Evolutionary conservation across 2,888 invertebrate genomes (phyloP), one percentile per base, ranked within the genome.

Genomic region (Caenorhabditis japonica): DNA sequence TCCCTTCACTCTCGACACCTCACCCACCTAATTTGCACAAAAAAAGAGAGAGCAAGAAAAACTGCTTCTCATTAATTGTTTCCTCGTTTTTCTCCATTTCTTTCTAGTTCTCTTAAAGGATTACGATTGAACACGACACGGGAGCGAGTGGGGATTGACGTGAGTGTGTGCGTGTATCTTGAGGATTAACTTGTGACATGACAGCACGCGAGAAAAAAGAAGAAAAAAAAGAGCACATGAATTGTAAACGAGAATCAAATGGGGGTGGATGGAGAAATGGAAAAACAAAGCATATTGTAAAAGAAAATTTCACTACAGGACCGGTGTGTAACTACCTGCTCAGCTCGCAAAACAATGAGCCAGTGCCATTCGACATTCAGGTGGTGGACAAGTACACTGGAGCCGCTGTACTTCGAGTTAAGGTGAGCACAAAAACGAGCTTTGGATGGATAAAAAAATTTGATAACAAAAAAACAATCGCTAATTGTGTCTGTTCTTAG

Each of bases 321-420:
- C 86, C 86, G 17, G 80, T 86, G 34, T 86, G 86, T 66, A 75
- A 75, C 39, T 85, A 85, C 66, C 73, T 84, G 17, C 39, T 85
- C 53, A 81, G 74, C 12, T 69, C 80, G 15, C 52, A 70, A 27
- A 70, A 62, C 52, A 74, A 69, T 46, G 72, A 74, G 30, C 51
- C 58, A 12, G 47, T 83, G 12, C 85, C 85, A 23, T 86, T 86
- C 64, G 79, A 82, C 33, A 77, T 73, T 34, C 77, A 84, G 49
- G 79, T 86, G 23, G 69, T 84, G 69, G 84, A 86, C 68, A 81
- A 80, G 41, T 76, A 73, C 59, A 80, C 81, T 43, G 86, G 86
- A 51, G 77, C 77, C 7, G 85, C 85, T 36, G 75, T 84, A 15
- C 77, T 85, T 33, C 75, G 82, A 52, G 77, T 85, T 47, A 81